Evolutionary conservation across 2,113 vertebrate species (phyloP).

Genomic region (Andinoacara biseriatus): DNA sequence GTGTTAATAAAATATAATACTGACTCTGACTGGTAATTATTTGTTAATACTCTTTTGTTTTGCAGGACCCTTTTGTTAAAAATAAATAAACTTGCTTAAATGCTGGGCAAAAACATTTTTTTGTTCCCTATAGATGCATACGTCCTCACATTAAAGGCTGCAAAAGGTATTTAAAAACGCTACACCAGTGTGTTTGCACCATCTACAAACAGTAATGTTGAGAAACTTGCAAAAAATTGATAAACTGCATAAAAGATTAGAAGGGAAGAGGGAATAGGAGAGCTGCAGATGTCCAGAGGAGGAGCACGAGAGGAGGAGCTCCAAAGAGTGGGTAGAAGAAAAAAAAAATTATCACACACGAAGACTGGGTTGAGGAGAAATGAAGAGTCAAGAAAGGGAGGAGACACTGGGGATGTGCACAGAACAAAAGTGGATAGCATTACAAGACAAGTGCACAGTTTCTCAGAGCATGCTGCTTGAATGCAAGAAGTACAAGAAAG

Average conservation of each 20-base stretch:
- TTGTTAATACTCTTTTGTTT: too few species aligned
- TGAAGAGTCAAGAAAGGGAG: conserved; percentile 19
- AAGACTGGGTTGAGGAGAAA: conserved; percentile 9
- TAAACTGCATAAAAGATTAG: not conserved
- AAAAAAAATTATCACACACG: not conserved
- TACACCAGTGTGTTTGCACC: not conserved
- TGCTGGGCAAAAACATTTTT: too few species aligned
- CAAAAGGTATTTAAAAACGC: not conserved
- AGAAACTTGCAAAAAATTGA: not conserved
- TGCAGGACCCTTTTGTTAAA: too few species aligned
- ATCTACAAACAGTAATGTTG: not conserved
- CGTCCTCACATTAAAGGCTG: not conserved
- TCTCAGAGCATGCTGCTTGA: not conserved
- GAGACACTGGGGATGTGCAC: conserved; percentile 19
- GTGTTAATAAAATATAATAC: not conserved
- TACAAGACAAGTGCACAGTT: conserved; percentile 13
- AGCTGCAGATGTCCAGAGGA: not conserved
- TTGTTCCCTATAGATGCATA: not conserved
- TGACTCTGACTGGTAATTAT: not conserved
- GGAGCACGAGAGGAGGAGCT: conserved; percentile 5
- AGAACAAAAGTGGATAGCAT: conserved; percentile 26
- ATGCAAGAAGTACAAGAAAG: not conserved
- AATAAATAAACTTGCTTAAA: not conserved
- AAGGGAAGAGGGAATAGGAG: not conserved
- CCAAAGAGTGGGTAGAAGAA: not conserved